Percentiles rank a stretch among this genome's conserved stretches.
Evolutionary conservation across 2,888 invertebrate genomes (phyloP).

Genomic region (Polydrusus cervinus): DNA sequence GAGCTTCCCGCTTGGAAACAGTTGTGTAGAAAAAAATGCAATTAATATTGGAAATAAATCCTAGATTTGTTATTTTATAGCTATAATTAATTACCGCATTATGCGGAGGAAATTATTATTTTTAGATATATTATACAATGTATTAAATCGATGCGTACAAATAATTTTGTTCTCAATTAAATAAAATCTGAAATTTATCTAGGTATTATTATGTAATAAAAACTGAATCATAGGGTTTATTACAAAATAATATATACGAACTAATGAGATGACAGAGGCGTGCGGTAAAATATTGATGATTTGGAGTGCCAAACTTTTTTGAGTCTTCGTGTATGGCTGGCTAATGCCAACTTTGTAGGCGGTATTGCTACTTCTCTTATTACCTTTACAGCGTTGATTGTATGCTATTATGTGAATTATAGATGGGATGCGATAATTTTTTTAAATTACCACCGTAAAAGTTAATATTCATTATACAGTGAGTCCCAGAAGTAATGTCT

Average conservation of each 20-base stretch:
- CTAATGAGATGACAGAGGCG: background rate
- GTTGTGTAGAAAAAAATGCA: background rate
- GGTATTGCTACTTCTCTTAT: too few species aligned
- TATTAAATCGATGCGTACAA: background rate
- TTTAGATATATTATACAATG: background rate
- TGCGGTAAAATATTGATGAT: too few species aligned
- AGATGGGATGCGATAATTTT: too few species aligned
- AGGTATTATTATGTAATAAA: slow-evolving; percentile 8
- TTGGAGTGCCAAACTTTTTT: too few species aligned
- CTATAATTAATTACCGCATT: background rate
- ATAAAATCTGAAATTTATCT: background rate
- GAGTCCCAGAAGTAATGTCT: too few species aligned
- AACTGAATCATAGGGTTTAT: slow-evolving; percentile 8
- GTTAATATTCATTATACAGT: too few species aligned
- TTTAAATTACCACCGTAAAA: too few species aligned
- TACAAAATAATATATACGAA: slow-evolving; percentile 12
- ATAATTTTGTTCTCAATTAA: background rate
- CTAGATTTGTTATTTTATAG: background rate
- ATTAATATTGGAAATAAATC: background rate
- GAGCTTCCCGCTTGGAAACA: background rate
- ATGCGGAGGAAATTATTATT: background rate
- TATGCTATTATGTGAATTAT: too few species aligned
- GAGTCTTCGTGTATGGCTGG: too few species aligned
- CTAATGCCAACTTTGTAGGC: too few species aligned
- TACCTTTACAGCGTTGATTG: too few species aligned